phyloP scores from a whole-genome alignment of 1,140 invertebrate genomes.

The Leptoteleia sp. region DNA sequence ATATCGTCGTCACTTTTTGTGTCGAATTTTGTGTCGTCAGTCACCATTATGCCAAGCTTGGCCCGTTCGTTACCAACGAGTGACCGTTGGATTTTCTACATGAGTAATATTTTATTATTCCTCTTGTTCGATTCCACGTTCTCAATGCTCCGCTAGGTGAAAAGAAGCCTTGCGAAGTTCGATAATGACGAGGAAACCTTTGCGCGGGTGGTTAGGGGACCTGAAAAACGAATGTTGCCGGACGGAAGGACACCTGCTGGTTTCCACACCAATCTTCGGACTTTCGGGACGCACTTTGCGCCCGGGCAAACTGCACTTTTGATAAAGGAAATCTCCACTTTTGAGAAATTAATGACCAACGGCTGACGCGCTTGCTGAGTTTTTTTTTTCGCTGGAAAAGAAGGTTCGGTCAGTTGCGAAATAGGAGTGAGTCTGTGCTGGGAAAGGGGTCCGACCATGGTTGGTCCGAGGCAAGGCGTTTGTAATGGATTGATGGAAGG shows the following conservation, averaged over 20 bases:
- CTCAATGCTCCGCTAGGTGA: no score
- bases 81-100: no score
- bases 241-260: slow-evolving; percentile 56
- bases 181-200: slow-evolving; percentile 57
- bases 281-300: slow-evolving; percentile 41
- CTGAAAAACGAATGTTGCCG: slow-evolving; percentile 51
- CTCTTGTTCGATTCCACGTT: no score
- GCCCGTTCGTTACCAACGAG: no score
- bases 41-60: no score
- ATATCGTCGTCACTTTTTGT: no score
- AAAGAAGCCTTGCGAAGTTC: slow-evolving; percentile 36
- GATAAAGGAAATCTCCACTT: slow-evolving; percentile 62
- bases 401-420: slow-evolving; percentile 21
- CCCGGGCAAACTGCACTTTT: slow-evolving; percentile 56
- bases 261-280: slow-evolving; percentile 66
- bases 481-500: background rate
- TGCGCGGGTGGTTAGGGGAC: slow-evolving; percentile 9
- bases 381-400: background rate
- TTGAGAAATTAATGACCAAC: slow-evolving; percentile 61
- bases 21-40: no score
- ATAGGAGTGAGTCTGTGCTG: slow-evolving; percentile 19
- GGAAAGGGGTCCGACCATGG: background rate
- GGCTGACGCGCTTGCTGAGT: slow-evolving; percentile 13
- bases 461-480: background rate
- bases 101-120: no score